These are phyloP conservation scores for Meghimatium bilineatum DNA, from an alignment of 2,888 invertebrate species.

Conservation along the genomic window DNA sequence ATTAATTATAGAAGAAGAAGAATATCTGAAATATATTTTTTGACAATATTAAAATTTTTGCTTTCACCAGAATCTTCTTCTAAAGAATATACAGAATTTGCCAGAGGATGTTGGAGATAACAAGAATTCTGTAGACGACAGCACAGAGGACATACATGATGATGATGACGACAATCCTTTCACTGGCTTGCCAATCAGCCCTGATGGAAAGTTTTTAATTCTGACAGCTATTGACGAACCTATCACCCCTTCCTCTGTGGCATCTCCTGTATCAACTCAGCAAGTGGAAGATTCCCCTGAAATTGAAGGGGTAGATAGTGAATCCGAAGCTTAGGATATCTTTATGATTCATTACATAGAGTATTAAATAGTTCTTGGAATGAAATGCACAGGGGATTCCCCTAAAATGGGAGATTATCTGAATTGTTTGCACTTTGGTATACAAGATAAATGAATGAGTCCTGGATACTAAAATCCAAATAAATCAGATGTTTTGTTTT, in stretches of 20 bases:
- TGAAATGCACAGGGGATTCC: too few species aligned
- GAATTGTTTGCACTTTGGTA: too few species aligned
- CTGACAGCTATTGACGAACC: conserved; percentile 61
- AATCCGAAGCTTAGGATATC: conserved; percentile 47
- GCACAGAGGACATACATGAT: neutral
- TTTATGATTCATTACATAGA: neutral
- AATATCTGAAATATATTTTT: too few species aligned
- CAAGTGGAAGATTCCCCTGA: conserved; percentile 23
- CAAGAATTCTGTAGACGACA: conserved; percentile 14
- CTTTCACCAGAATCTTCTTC: conserved; percentile 25
- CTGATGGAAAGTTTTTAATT: conserved; percentile 69
- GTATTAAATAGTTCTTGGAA: neutral
- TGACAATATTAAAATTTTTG: neutral
- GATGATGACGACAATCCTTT: conserved; percentile 42
- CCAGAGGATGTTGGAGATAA: conserved; percentile 5
- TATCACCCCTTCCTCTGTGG: conserved; percentile 29
- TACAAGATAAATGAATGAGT: too few species aligned
- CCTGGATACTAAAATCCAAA: too few species aligned
- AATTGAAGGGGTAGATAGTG: conserved; percentile 42
- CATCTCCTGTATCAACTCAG: conserved; percentile 19
- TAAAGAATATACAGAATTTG: conserved; percentile 40
- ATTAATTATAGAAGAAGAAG: too few species aligned
- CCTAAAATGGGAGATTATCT: too few species aligned
- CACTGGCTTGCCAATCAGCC: conserved; percentile 63
- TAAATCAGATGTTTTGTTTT: too few species aligned